Base-by-base conservation (phyloP, 2,888 invertebrate species). In the Pristionchus fissidentatus region DNA sequence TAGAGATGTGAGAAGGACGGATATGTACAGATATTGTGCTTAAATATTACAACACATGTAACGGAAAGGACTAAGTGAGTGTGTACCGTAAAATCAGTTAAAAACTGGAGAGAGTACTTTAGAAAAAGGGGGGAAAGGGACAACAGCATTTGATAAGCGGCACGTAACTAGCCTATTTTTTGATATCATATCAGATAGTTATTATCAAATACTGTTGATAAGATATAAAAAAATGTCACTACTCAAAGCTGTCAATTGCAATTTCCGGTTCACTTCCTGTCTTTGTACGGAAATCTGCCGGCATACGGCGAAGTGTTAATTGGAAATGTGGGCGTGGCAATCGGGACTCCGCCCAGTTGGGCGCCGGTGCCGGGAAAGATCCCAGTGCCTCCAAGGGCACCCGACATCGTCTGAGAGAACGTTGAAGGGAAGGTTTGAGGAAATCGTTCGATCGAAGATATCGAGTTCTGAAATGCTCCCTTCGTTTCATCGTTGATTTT, bases 361-460 rank as follows among this genome's bases (percentile, higher is more conserved):
- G 80, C 57, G 13, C 79, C 79, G 32, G 49, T 57, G 22, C 79
- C 79, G 26, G 79, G 79, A 41, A 57, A 79, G 4, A 79, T 79
- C n/a, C 79, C 79, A 8, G 79, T 79, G 7, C 81, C 81, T 22
- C 81, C 81, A 5, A 79, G 79, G 5, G 79, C 79, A 4, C 79
- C 79, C 32, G 79, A 55, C 57, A 79, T 57, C 41, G 79, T 79
- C 79, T 79, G 79, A n/a, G 79, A 38, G 38, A 81, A 81, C 0
- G 81, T 46, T 19, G 81, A 62, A 22, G 81, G 81, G 66, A 81
- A 83, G 19, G 70, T 29, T 29, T 83, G 83, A n/a, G 83, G 83
- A 41, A 83, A 73, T 35, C 70, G 13, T 26, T 79, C 79, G 81
- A 66, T 62, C 22, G 46, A 35, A 43, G 29, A 26, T 29, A 66